These are phyloP conservation scores for Symphodus melops DNA, from an alignment of 2,113 vertebrate species.

Conservation along the genomic window DNA sequence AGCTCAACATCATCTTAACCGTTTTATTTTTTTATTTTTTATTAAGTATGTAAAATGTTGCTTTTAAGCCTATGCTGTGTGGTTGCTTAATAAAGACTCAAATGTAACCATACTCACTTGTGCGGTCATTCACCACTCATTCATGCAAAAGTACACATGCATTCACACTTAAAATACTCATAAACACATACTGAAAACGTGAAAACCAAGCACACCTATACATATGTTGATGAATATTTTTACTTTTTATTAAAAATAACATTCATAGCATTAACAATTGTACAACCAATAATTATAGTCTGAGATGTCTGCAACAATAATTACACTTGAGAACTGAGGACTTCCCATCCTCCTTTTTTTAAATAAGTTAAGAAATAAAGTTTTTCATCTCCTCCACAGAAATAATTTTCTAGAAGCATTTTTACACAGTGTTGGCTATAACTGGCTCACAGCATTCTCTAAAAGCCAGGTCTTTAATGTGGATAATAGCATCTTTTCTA, in stretches of 20 bases:
- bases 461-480: slow-evolving; percentile 64
- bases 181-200: neutral
- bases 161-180: neutral
- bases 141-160: neutral
- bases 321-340: slow-evolving; percentile 78
- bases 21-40: too few species aligned
- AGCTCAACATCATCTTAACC: too few species aligned
- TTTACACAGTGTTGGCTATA: slow-evolving; percentile 72
- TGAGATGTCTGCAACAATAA: slow-evolving; percentile 73
- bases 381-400: slow-evolving; percentile 37
- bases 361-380: slow-evolving; percentile 86
- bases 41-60: too few species aligned
- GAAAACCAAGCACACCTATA: neutral
- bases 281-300: slow-evolving; percentile 79
- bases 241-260: slow-evolving; percentile 86
- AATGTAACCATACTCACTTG: too few species aligned
- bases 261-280: slow-evolving; percentile 82
- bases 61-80: too few species aligned
- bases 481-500: slow-evolving; percentile 64
- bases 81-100: too few species aligned
- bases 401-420: slow-evolving; percentile 65
- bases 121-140: neutral
- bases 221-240: slow-evolving; percentile 70
- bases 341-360: slow-evolving; percentile 55
- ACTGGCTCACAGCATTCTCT: slow-evolving; percentile 65